Conservation (phyloP, 2,113 vertebrate species). For the Poicephalus meyeri region DNA sequence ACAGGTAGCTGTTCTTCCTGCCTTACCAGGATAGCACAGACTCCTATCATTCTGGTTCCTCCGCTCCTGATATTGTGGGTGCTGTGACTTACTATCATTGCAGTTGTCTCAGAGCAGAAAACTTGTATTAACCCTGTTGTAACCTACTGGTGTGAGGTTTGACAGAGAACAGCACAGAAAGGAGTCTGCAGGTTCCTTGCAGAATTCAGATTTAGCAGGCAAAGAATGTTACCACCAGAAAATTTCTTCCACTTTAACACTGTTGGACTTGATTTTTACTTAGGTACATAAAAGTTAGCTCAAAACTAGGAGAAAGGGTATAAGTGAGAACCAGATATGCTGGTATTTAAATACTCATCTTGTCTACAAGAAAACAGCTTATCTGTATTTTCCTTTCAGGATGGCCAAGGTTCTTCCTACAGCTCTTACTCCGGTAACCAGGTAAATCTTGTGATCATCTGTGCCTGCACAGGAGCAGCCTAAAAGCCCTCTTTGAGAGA, state of each 20-base stretch:
- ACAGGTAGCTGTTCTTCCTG: conserved; percentile 31
- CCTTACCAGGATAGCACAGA: not conserved
- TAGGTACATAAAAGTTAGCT: not conserved
- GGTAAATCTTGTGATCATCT: not conserved
- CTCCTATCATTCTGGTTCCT: not conserved
- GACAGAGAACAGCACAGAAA: not conserved
- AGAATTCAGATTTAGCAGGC: not conserved
- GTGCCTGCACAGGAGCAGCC: not conserved
- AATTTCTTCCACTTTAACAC: not conserved
- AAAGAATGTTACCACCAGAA: not conserved
- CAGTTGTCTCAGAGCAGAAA: not conserved
- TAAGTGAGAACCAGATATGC: not conserved
- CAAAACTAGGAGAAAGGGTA: accelerated
- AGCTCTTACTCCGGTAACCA: not conserved
- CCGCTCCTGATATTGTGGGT: not conserved
- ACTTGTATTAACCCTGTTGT: not conserved
- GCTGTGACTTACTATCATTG: accelerated
- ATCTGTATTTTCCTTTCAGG: conserved; percentile 19
- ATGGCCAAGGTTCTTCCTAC: not conserved
- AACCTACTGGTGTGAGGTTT: not conserved
- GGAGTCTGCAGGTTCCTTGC: not conserved
- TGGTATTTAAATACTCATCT: not conserved
- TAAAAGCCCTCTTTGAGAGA: not conserved
- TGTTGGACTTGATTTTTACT: not conserved
- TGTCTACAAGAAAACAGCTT: not conserved